Evolutionary conservation across 2,888 invertebrate genomes (phyloP), one percentile per base, ranked within the genome.

Genomic region (Malthinus flaveolus): DNA sequence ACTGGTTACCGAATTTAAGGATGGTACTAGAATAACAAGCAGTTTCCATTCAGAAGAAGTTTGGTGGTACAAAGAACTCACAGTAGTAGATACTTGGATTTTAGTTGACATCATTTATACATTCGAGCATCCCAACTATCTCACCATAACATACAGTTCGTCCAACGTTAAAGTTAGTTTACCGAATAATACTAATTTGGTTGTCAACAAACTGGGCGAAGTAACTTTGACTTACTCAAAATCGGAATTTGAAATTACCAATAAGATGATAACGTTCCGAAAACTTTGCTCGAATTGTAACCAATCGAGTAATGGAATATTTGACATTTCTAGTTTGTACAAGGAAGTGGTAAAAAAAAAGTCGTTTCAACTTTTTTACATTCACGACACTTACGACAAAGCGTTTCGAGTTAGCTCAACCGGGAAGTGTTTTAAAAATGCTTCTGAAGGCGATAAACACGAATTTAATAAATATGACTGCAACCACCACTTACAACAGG

Each of bases 101-200:
- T 32, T 53, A 4, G 13, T 61, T 9, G 15, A 56, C 2, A 45
- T 59, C 32, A 42, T 44, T 45, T 63, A 61, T 52, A 56, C 56
- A 46, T 61, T 46, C 31, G 64, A 64, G 34, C 64, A 64, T 57
- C 64, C 64, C 10, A 57, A 59, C 23, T 64, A 59, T 12, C 47
- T 56, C 2, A 58, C 56, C 7, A 47, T 56, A 32, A 5, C 32
- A 1, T 50, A 36, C 10, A 48, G 48, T 32, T 46, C 48, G 34
- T 7, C 10, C 1, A 33, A 46, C 12, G 8, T 37, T 5, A 13
- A 36, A 7, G 13, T 59, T 12, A 11, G 3, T 11, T 39, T 49
- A 11, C 50, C 54, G 3, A 54, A 54, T 8, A n/a, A 54, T 5
- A 15, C 46, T 6, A 11, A 6, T 7, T 33, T 59, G 6, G 23